phyloP scores from a whole-genome alignment of 2,797 vertebrate species.

The Mus spretus region DNA sequence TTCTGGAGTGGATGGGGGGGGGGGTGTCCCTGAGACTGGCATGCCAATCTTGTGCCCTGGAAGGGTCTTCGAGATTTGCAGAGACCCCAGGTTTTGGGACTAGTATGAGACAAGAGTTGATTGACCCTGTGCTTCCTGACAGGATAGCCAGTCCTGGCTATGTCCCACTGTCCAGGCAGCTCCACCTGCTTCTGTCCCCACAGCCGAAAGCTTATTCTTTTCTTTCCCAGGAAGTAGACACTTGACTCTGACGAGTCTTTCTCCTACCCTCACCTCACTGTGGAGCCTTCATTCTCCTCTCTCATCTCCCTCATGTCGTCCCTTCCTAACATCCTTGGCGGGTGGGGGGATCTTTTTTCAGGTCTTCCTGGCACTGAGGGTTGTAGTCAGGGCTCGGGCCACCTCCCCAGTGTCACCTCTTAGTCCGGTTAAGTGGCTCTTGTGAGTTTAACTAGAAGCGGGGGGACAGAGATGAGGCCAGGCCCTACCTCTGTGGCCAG shows the following conservation, averaged over 20 bases:
- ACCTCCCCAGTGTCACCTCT: constrained; percentile 3
- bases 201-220: neutral
- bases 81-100: neutral
- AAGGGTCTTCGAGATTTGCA: neutral
- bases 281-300: neutral
- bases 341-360: neutral
- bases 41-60: neutral
- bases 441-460: neutral
- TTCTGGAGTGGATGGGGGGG: neutral
- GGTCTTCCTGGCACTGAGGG: neutral
- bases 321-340: neutral
- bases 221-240: neutral
- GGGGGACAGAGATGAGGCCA: neutral
- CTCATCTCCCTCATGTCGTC: neutral
- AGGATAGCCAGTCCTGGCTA: neutral
- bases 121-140: rapidly evolving
- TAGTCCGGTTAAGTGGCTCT: neutral
- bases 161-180: neutral
- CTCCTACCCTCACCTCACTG: neutral
- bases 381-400: neutral
- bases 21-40: neutral
- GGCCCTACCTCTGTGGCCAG: constrained; percentile 28
- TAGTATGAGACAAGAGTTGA: neutral
- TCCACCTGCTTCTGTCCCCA: neutral
- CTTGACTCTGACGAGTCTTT: neutral